Percentiles rank a stretch among this genome's conserved stretches.
These are phyloP conservation scores for Molothrus aeneus DNA, from an alignment of 2,797 vertebrate species.

Conservation along the genomic window DNA sequence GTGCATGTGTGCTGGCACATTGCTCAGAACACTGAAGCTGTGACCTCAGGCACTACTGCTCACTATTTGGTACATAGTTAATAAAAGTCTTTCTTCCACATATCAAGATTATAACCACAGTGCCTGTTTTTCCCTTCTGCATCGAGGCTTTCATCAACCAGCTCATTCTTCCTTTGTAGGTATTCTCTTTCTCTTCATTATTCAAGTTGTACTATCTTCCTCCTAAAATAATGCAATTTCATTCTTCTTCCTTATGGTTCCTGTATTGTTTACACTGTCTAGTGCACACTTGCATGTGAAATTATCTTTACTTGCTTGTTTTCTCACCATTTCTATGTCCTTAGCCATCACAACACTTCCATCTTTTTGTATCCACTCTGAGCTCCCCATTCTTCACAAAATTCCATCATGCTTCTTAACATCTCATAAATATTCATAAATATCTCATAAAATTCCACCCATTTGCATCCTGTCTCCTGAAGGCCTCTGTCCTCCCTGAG, in stretches of 20 bases:
- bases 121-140: not conserved
- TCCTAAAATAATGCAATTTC: not conserved
- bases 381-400: not conserved
- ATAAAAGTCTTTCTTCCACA: rapidly evolving
- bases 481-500: not conserved
- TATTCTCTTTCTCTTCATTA: not conserved
- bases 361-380: not conserved
- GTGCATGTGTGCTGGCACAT: not conserved
- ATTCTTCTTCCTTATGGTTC: not conserved
- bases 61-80: not conserved
- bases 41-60: not conserved
- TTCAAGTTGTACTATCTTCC: not conserved
- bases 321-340: not conserved
- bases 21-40: not conserved
- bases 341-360: not conserved
- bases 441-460: not conserved
- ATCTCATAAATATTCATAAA: not conserved
- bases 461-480: not conserved
- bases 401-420: not conserved
- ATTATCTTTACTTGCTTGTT: not conserved
- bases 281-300: not conserved
- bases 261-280: not conserved
- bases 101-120: not conserved
- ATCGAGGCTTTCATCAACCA: not conserved
- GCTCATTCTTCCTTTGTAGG: not conserved